phyloP scores from a whole-genome alignment of 2,113 vertebrate species.

The Azemiops feae region DNA sequence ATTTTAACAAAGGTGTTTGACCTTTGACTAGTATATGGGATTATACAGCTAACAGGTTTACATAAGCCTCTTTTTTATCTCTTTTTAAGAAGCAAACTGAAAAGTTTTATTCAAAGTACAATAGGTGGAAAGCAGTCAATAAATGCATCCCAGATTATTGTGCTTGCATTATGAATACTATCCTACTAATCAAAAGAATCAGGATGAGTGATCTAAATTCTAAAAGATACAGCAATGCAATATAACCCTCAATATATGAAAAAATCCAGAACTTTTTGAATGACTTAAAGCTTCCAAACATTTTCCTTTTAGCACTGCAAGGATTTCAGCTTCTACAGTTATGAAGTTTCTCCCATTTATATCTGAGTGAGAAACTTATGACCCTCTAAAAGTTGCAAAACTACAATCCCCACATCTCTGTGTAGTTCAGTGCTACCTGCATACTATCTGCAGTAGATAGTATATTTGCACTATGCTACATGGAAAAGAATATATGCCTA shows the following conservation, averaged over 20 bases:
- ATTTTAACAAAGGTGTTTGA: not conserved
- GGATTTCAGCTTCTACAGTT: not conserved
- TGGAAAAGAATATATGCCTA: not conserved
- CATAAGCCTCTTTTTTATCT: not conserved
- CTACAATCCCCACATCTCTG: not conserved
- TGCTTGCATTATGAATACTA: not conserved
- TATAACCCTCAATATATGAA: not conserved
- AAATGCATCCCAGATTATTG: not conserved
- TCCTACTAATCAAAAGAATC: not conserved
- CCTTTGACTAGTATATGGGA: not conserved
- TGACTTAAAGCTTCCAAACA: not conserved
- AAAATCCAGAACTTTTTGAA: not conserved
- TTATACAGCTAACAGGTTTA: not conserved
- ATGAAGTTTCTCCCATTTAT: not conserved
- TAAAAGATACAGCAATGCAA: not conserved
- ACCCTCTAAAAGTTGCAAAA: not conserved
- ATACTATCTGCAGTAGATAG: not conserved
- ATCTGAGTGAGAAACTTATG: not conserved
- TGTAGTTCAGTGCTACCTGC: not conserved
- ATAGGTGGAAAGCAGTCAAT: not conserved
- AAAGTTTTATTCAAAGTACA: not conserved
- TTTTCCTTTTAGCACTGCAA: not conserved
- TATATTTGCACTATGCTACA: not conserved
- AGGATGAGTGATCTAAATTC: not conserved
- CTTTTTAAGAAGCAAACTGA: not conserved